These are phyloP conservation scores for Ailuropoda melanoleuca DNA, from an alignment of 2,113 vertebrate species.

Conservation along the genomic window DNA sequence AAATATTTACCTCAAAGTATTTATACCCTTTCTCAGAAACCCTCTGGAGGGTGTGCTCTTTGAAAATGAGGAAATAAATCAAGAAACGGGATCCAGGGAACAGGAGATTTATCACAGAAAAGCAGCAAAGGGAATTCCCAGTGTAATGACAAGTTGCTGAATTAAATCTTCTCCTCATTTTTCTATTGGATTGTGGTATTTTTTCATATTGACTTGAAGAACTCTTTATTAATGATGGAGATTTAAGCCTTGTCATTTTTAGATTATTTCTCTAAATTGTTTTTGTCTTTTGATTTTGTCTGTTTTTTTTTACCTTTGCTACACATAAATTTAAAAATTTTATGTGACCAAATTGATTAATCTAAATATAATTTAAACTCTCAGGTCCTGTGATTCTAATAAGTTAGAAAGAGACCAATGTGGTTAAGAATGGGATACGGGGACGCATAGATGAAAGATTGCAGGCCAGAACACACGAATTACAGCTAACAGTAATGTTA, in stretches of 20 bases:
- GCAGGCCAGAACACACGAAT: not conserved
- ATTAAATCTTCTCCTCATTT: not conserved
- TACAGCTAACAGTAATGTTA: not conserved
- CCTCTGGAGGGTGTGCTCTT: not conserved
- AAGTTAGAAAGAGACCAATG: not conserved
- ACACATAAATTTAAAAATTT: not conserved
- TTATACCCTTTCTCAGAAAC: not conserved
- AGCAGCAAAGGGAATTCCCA: not conserved
- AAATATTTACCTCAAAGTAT: not conserved
- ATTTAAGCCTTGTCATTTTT: not conserved
- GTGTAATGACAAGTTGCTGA: not conserved
- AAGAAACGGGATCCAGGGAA: not conserved
- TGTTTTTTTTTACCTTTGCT: not conserved
- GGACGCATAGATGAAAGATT: not conserved
- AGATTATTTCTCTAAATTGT: not conserved
- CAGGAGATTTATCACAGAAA: not conserved
- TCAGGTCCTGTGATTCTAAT: not conserved
- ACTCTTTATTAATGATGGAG: not conserved
- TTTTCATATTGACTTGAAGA: not conserved
- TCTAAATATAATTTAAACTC: not conserved
- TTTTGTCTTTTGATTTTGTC: slow-evolving; percentile 3
- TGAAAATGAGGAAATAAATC: not conserved
- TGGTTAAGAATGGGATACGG: not conserved
- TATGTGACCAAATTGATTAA: not conserved
- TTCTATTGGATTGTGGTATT: not conserved